Base-by-base conservation (phyloP, 53 echinoderm and acorn worm genomes). In the Temnopleurus reevesii region DNA sequence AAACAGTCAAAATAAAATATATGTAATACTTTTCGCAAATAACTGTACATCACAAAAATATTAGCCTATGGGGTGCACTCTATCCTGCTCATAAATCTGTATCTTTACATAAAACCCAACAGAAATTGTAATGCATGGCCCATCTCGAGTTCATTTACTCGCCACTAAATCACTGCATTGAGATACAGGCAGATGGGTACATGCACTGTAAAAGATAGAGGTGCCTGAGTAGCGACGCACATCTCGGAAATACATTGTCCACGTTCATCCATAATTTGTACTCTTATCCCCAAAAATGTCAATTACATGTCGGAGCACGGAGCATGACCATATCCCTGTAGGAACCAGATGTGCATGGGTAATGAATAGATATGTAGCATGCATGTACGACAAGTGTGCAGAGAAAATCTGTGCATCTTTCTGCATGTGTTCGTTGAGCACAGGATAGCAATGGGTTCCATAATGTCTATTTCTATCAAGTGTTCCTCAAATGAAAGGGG, bases 201-300 rank as follows among this genome's bases (percentile, higher is more conserved):
- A 71, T 71, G 71, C 5, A 9, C 6, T 41, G 2, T 71, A 71
- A n/a, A 71, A 41, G 71, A 71, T 41, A 10, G 71, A 71, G 71
- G 41, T 71, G 71, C 41, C 21, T 71, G 41, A 71, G 71, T 71
- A 41, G 7, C 12, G 71, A 36, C 23, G 41, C 41, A 71, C 21
- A 71, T 71, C 71, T 41, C 71, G 38, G n/a, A 41, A 38, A 71
- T 8, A 36, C 41, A 71, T 71, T 71, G 71, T 36, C n/a, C 71
- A 71, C 71, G 71, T 71, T 71, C 71, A 71, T 71, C 71, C 36
- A 71, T 71, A 71, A 71, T 71, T 71, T 71, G 71, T 71, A 41
- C 71, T 71, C 71, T 71, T 71, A 71, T 71, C 71, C 71, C 71
- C 71, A 71, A 71, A 71, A 71, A 71, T 71, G 71, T 71, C 71